Evolutionary conservation across 2,888 invertebrate genomes (phyloP).

Genomic region (Phorcus lineatus): DNA sequence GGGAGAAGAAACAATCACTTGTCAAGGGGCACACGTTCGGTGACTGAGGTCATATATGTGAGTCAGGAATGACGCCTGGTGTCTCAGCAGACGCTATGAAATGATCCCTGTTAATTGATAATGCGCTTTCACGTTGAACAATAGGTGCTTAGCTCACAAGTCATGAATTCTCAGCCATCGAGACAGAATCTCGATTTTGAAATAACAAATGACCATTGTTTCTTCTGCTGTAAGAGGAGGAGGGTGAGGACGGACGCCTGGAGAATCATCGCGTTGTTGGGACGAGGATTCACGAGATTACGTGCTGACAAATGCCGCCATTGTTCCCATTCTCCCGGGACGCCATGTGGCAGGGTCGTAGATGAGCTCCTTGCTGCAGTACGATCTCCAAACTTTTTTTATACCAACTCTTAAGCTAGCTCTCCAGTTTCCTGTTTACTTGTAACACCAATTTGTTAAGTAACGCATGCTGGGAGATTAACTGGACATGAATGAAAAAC

Average conservation of each 20-base stretch:
- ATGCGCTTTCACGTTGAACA: no score
- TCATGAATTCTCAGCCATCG: background rate
- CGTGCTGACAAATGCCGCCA: background rate
- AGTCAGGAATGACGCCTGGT: no score
- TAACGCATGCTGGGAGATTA: background rate
- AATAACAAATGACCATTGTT: background rate
- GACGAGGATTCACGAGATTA: conserved; percentile 12
- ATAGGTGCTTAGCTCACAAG: background rate
- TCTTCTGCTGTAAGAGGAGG: background rate
- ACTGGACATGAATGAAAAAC: no score
- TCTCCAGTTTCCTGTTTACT: background rate
- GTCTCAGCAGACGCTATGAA: no score
- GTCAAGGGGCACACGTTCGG: no score
- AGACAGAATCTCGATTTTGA: background rate
- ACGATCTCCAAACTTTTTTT: background rate
- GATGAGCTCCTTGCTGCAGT: background rate
- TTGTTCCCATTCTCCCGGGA: background rate
- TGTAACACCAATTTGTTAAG: background rate
- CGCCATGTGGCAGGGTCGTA: background rate
- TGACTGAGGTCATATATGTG: no score
- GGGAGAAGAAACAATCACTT: no score
- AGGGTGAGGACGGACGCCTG: no score
- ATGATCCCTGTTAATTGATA: no score
- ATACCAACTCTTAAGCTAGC: background rate
- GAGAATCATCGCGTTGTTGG: background rate